These are phyloP conservation scores for Ifrita kowaldi DNA, from an alignment of 2,113 vertebrate species.

Conservation along the genomic window DNA sequence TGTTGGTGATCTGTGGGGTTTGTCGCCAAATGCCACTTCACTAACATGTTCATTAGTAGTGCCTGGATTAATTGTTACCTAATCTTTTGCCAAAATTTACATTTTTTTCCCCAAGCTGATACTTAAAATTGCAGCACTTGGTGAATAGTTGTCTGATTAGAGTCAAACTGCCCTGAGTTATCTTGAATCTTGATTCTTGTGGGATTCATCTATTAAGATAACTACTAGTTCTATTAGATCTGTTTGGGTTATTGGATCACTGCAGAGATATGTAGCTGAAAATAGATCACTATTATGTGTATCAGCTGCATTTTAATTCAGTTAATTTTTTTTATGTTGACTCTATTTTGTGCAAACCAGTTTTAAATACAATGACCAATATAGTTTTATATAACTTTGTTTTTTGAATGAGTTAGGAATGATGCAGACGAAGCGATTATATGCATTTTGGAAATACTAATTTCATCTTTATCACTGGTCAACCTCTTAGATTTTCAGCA, in stretches of 20 bases:
- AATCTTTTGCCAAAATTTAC: background rate
- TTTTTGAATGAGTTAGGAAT: background rate
- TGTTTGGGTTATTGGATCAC: conserved; percentile 16
- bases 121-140: background rate
- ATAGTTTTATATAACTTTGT: background rate
- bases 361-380: background rate
- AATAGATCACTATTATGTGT: background rate
- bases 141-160: background rate
- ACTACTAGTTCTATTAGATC: background rate
- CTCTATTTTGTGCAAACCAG: background rate
- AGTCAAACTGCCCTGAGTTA: background rate
- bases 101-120: background rate
- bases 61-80: background rate
- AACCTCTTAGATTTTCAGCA: background rate
- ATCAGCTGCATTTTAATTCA: background rate
- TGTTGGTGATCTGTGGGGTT: background rate
- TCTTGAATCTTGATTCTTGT: conserved; percentile 19
- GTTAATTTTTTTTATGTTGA: background rate
- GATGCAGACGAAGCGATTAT: background rate
- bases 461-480: background rate
- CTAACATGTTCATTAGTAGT: background rate
- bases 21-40: background rate
- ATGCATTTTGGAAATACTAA: background rate
- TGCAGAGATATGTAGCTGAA: conserved; percentile 10
- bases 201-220: conserved; percentile 16